Percentiles rank a stretch among this genome's conserved stretches.
These are phyloP conservation scores for Papilio polytes DNA, from an alignment of 1,140 invertebrate species.

Conservation along the genomic window DNA sequence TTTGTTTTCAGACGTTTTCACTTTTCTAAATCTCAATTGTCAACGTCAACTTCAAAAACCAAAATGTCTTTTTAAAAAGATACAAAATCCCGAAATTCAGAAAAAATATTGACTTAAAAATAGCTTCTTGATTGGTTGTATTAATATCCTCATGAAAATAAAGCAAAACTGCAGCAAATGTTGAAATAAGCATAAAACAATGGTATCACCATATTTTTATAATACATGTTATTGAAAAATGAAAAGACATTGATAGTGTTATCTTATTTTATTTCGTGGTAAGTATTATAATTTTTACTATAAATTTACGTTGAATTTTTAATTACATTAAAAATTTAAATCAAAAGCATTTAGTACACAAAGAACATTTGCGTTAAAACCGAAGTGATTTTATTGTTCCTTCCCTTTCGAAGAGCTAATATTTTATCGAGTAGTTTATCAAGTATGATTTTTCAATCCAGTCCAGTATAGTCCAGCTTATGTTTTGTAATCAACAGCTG, in stretches of 20 bases:
- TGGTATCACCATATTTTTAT: not conserved
- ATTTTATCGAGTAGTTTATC: not conserved
- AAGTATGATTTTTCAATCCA: not conserved
- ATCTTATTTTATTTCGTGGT: conserved; percentile 6
- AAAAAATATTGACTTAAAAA: not conserved
- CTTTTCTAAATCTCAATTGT: too few species aligned
- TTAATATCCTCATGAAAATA: not conserved
- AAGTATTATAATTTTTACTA: not conserved
- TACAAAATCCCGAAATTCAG: not conserved
- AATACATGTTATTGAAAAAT: not conserved
- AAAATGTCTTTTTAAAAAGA: not conserved
- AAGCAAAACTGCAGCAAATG: not conserved
- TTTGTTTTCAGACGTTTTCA: too few species aligned
- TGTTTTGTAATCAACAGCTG: conserved; percentile 38
- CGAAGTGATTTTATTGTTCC: not conserved
- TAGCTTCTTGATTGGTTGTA: not conserved
- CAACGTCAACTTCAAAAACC: conserved; percentile 7
- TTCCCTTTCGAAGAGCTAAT: not conserved
- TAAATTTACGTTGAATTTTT: not conserved
- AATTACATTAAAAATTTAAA: not conserved
- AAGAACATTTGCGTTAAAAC: not conserved
- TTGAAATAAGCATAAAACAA: not conserved
- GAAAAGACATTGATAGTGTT: not conserved
- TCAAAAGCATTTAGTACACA: not conserved
- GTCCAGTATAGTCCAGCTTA: not conserved